Conservation (phyloP, 1,140 invertebrate species). For the Cotesia typhae region DNA sequence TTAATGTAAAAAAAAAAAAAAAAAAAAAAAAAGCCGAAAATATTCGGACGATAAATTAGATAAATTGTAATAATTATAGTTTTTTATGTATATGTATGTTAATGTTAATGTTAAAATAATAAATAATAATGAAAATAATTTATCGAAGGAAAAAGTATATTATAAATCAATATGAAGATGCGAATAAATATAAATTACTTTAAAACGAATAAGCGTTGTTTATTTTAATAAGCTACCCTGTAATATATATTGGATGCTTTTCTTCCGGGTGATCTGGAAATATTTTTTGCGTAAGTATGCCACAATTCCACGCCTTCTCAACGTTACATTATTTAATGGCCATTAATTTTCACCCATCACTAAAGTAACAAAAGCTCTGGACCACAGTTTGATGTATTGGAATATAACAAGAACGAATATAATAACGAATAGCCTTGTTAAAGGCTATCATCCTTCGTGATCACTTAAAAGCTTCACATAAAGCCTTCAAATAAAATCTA, state of each 20-base stretch:
- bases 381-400: neutral
- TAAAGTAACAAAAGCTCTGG: neutral
- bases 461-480: too few species aligned
- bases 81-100: slow-evolving; percentile 7
- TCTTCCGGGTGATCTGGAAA: slow-evolving; percentile 5
- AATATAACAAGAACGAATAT: neutral
- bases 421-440: too few species aligned
- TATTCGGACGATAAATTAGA: slow-evolving; percentile 2
- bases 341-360: neutral
- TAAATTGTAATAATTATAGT: neutral
- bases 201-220: neutral
- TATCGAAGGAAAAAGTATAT: neutral
- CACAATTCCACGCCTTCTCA: neutral
- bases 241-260: too few species aligned
- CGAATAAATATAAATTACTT: slow-evolving; percentile 2
- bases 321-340: neutral
- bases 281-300: neutral
- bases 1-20: neutral
- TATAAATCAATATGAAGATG: neutral
- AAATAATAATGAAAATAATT: neutral
- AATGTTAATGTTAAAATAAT: neutral
- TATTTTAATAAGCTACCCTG: neutral
- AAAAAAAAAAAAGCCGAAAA: neutral
- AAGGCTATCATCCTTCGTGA: too few species aligned
- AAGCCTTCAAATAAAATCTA: too few species aligned